Conservation (phyloP, 2,888 invertebrate species). For the Cryptocheilus praepositus region DNA sequence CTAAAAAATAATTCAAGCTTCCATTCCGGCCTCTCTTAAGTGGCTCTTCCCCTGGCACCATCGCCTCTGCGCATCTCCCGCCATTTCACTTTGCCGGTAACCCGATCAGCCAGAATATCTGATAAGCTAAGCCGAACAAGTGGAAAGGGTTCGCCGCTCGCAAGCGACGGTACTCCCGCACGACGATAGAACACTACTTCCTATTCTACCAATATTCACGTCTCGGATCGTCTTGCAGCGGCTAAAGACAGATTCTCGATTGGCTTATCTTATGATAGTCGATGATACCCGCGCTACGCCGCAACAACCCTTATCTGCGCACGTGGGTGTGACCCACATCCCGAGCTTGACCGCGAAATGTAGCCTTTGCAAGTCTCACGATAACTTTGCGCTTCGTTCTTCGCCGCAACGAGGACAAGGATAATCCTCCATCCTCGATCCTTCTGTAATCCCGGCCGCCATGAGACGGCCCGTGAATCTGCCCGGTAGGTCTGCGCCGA, state of each 20-base stretch:
- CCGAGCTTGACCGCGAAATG: background rate
- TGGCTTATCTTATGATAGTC: constrained; percentile 39
- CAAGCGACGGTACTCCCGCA: background rate
- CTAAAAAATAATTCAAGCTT: too few species aligned
- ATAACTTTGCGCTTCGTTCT: too few species aligned
- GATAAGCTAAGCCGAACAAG: constrained; percentile 8
- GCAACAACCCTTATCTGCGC: constrained; percentile 1
- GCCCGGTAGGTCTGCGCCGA: too few species aligned
- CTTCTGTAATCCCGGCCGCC: too few species aligned
- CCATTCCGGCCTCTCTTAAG: too few species aligned
- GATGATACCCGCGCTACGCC: background rate
- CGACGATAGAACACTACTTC: constrained; percentile 17
- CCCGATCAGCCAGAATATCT: constrained; percentile 24
- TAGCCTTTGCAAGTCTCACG: too few species aligned
- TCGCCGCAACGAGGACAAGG: too few species aligned
- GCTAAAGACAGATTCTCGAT: constrained; percentile 43
- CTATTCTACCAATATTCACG: constrained; percentile 22
- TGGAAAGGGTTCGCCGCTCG: background rate
- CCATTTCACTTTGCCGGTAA: constrained; percentile 1
- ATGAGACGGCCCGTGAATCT: too few species aligned
- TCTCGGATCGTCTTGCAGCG: constrained; percentile 6
- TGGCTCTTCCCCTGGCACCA: background rate
- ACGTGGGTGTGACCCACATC: constrained; percentile 19
- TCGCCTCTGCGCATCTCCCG: too few species aligned
- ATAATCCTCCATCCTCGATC: too few species aligned